These are phyloP conservation scores for Leptonema lineaticorne DNA, from an alignment of 1,140 invertebrate genomes.

Conservation along the genomic window DNA sequence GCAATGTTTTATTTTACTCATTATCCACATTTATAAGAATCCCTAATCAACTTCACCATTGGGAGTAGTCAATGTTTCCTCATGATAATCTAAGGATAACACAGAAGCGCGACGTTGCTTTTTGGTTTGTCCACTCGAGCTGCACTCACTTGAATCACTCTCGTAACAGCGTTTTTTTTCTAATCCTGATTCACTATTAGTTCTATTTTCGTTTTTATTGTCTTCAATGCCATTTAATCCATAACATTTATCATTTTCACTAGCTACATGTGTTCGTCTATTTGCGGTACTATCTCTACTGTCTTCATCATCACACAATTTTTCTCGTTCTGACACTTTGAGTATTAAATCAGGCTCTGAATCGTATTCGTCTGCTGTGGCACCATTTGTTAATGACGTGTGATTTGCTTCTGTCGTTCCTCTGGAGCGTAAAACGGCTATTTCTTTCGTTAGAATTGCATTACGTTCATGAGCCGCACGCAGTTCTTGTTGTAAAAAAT, in stretches of 20 bases:
- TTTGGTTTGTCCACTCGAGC: constrained; percentile 48
- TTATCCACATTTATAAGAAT: constrained; percentile 1
- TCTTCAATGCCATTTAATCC: constrained; percentile 47
- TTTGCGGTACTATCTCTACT: constrained; percentile 30
- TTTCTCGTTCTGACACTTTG: constrained; percentile 40
- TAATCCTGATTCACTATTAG: constrained; percentile 43
- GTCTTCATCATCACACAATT: constrained; percentile 39
- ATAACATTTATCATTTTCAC: constrained; percentile 43
- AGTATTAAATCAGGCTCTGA: constrained; percentile 39
- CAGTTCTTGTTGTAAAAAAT: constrained; percentile 90
- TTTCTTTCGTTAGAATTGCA: constrained; percentile 21
- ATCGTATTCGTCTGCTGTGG: constrained; percentile 35
- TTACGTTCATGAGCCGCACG: constrained; percentile 70
- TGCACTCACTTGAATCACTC: constrained; percentile 53
- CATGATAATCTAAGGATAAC: constrained; percentile 70
- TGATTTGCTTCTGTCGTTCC: constrained; percentile 12
- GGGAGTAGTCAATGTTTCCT: constrained; percentile 54
- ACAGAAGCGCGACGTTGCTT: constrained; percentile 69
- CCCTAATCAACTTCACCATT: constrained; percentile 55
- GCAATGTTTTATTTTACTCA: not conserved
- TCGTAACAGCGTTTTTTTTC: constrained; percentile 53
- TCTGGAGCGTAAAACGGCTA: constrained; percentile 13
- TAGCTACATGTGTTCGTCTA: constrained; percentile 25
- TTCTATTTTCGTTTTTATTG: constrained; percentile 46
- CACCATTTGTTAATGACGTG: constrained; percentile 18